These are phyloP conservation scores for Ceryle rudis DNA, from an alignment of 2,797 vertebrate species.

Conservation along the genomic window DNA sequence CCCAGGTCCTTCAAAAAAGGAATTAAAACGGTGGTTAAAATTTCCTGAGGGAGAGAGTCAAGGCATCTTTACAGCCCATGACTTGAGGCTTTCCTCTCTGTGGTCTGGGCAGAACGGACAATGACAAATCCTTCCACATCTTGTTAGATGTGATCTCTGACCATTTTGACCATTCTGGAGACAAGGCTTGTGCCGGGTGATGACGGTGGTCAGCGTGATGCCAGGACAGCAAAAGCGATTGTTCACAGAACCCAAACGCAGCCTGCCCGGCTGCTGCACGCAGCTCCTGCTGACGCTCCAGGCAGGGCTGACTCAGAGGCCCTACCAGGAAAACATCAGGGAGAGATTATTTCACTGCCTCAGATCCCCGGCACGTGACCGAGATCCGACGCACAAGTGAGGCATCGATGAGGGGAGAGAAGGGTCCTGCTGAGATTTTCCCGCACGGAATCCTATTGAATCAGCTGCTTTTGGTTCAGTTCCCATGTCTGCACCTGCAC, in stretches of 20 bases:
- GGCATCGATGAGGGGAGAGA: neutral
- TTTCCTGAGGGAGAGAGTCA: neutral
- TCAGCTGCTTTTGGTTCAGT: neutral
- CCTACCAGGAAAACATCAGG: neutral
- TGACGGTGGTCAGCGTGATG: neutral
- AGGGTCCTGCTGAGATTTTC: neutral
- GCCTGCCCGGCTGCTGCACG: neutral
- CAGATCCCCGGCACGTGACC: neutral
- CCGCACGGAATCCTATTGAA: neutral
- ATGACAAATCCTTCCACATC: neutral
- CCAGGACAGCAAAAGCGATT: neutral
- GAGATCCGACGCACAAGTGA: neutral
- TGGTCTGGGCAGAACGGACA: neutral
- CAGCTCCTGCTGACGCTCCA: neutral
- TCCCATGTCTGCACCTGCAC: neutral
- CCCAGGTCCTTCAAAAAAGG: neutral
- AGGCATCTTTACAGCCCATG: neutral
- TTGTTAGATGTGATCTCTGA: neutral
- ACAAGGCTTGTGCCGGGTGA: neutral
- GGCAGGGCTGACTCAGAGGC: neutral
- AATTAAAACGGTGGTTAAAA: neutral
- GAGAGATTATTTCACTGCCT: neutral
- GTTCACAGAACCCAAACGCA: neutral
- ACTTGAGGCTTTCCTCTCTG: neutral
- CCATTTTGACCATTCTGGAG: neutral